These are phyloP conservation scores for Nothobranchius furzeri DNA, from an alignment of 2,113 vertebrate species.

Conservation along the genomic window DNA sequence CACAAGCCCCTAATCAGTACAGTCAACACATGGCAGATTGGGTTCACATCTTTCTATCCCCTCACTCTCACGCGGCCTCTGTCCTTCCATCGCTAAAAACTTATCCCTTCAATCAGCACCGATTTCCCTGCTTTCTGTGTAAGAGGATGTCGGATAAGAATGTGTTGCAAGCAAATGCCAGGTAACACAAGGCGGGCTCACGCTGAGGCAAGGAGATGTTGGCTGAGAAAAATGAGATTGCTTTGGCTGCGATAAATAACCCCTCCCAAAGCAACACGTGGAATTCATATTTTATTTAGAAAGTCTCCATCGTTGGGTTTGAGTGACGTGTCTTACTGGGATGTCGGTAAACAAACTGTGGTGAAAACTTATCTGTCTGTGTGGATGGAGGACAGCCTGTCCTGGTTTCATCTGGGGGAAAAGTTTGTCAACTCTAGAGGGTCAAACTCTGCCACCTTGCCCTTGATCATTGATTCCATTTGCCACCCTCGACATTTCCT, in stretches of 20 bases:
- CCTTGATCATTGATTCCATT: conserved; percentile 32
- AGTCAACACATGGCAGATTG: conserved; percentile 76
- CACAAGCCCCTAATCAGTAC: conserved; percentile 72
- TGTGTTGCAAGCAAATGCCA: conserved; percentile 62
- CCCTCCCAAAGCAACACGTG: conserved; percentile 22
- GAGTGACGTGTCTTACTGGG: conserved; percentile 28
- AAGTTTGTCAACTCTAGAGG: conserved; percentile 47
- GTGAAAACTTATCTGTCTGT: conserved; percentile 15
- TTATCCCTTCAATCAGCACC: conserved; percentile 64
- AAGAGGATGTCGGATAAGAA: conserved; percentile 53
- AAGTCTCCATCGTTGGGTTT: conserved; percentile 32
- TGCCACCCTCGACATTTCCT: conserved; percentile 40
- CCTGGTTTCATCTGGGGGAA: conserved; percentile 41
- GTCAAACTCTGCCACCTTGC: conserved; percentile 16
- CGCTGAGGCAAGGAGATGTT: conserved; percentile 29
- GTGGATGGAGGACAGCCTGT: conserved; percentile 25
- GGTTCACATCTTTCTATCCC: conserved; percentile 60
- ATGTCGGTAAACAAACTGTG: conserved; percentile 13
- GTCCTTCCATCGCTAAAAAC: conserved; percentile 49
- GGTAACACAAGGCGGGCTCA: conserved; percentile 58
- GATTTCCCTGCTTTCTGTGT: conserved; percentile 63
- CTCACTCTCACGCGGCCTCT: conserved; percentile 30
- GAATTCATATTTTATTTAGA: conserved; percentile 53
- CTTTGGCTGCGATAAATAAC: conserved; percentile 36
- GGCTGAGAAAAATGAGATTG: conserved; percentile 46